Percentiles rank a stretch among this genome's conserved stretches.
These are phyloP conservation scores for Endomychus coccineus DNA, from an alignment of 2,888 invertebrate genomes.

Conservation along the genomic window DNA sequence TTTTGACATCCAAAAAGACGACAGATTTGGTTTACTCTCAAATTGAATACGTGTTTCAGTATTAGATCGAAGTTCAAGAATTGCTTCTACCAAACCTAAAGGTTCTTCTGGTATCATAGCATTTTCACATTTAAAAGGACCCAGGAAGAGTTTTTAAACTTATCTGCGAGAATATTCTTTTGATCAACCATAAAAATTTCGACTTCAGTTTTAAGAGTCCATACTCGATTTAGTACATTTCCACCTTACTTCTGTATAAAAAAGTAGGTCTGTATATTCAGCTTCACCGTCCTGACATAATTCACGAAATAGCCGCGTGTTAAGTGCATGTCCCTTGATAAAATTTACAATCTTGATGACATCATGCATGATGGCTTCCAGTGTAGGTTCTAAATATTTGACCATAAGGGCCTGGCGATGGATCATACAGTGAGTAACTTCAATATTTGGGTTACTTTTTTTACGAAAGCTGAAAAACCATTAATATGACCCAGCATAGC, in stretches of 20 bases:
- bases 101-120: too few relatives aligned
- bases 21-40: too few relatives aligned
- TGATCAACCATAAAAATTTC: conserved; percentile 22
- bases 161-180: conserved; percentile 22
- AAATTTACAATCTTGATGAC: conserved; percentile 21
- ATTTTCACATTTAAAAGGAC: too few relatives aligned
- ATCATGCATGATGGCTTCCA: conserved; percentile 24
- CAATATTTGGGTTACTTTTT: conserved; percentile 23
- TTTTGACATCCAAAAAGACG: too few relatives aligned
- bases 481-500: conserved; percentile 24
- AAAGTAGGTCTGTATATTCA: conserved; percentile 21
- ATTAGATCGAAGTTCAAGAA: too few relatives aligned
- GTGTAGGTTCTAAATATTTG: conserved; percentile 24
- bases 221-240: conserved; percentile 21
- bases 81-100: too few relatives aligned
- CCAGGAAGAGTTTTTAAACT: conserved; percentile 22
- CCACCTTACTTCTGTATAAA: conserved; percentile 23
- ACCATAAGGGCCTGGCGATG: conserved; percentile 24
- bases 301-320: conserved; percentile 25
- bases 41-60: too few relatives aligned
- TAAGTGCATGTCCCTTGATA: conserved; percentile 23
- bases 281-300: conserved; percentile 26
- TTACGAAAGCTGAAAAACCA: conserved; percentile 25
- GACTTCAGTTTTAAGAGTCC: conserved; percentile 21
- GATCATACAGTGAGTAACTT: conserved; percentile 25